Base-by-base conservation (phyloP, 2,888 invertebrate genomes). In the Xylocampa areola region DNA sequence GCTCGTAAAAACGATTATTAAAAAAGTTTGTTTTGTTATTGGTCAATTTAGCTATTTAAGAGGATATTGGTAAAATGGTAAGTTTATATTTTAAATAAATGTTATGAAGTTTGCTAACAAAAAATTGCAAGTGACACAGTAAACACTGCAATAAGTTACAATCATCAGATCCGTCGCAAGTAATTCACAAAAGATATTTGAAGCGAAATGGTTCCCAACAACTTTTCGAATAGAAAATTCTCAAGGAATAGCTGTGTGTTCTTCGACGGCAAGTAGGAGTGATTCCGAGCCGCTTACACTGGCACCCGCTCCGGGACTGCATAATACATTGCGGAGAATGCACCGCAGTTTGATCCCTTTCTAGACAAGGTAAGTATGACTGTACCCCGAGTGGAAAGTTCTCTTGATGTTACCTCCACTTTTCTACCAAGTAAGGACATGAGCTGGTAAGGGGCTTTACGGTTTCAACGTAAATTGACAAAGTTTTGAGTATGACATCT, bases 261-360 rank as follows among this genome's bases (percentile, higher is more conserved):
- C 85, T 82, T 82, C 76, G 81, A 67, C 76, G 77, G 81, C 76
- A 68, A 76, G 68, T 55, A 63, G 80, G 84, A 89, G 91, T 88
- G 91, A 89, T 89, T 90, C 83, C 83, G 88, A 90, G 91, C 88
- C 88, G 91, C 91, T 91, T 90, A 91, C 87, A 87, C 81, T 79
- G 83, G 82, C 86, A 84, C 82, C 81, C 86, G 86, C 79, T 74
- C 80, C 75, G 83, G 74, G 85, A 88, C 92, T 94, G 94, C 94
- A 94, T 94, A 93, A 94, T 92, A 92, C 91, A 94, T 93, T 86
- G 89, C 88, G 82, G 87, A 81, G 92, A 92, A 91, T 93, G 94
- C 91, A 91, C 91, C 89, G 77, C 92, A 92, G 89, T 91, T 91
- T 92, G 92, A 93, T 93, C 92, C 91, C 87, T 89, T 88, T 87